Evolutionary conservation across 2,888 invertebrate species (phyloP), one percentile per base, ranked within the genome.

Genomic region (Ophraella communa): DNA sequence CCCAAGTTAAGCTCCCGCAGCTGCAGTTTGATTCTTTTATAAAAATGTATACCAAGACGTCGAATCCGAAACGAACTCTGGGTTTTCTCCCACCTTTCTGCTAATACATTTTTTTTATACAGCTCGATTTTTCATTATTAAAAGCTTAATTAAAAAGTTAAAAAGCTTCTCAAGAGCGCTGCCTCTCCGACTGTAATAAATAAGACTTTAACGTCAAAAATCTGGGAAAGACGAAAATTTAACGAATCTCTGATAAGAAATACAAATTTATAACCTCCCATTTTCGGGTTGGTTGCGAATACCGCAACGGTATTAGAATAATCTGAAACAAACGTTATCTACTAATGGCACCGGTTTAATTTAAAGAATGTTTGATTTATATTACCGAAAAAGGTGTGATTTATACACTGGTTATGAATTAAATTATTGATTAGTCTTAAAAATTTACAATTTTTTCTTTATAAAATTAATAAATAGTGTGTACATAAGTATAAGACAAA

Each of bases 91-190:
- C 53, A 47, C 57, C 56, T 47, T 24, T 24, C 57, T 54, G 58
- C 57, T 58, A 58, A 65, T 70, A 69, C 68, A 66, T 68, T 73
- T 39, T 69, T 69, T 69, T n/a, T n/a, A n/a, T n/a, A 71, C 70
- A 68, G 69, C 49, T 20, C 62, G 63, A 62, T 64, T 62, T 54
- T 67, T 64, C 64, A 65, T 70, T 69, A 70, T 72, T 71, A 71
- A 71, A 72, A 71, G 66, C 69, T 69, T 70, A 72, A 71, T 71
- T 68, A 71, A 69, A 72, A 72, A 71, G 71, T 68, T 60, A 69
- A 63, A 66, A 63, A 68, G 70, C 68, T 64, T 54, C 64, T 70
- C 64, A 58, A 66, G 64, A 65, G 68, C 64, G 69, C n/a, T n/a
- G n/a, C 67, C 20, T 24, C 44, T 65, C 63, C 67, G 66, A 58